Percentiles rank a stretch among this genome's conserved stretches.
phyloP scores from a whole-genome alignment of 2,113 vertebrate species.

The Ophthalmolycus amberensis region DNA sequence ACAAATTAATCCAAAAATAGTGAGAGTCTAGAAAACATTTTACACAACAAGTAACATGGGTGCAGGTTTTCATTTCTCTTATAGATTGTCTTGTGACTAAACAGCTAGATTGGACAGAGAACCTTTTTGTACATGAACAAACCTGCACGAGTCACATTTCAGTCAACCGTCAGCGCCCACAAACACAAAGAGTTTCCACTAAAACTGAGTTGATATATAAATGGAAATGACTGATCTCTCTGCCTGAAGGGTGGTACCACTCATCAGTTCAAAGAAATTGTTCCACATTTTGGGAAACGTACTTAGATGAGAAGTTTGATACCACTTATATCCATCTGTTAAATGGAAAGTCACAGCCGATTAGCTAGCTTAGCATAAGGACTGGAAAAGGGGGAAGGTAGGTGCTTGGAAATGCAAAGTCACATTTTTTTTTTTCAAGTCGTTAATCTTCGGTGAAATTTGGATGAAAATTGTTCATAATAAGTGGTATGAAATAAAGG shows the following conservation, averaged over 20 bases:
- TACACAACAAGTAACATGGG: conserved; percentile 87
- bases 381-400: not conserved
- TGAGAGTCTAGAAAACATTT: conserved; percentile 87
- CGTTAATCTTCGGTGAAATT: not conserved
- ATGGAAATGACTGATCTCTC: conserved; percentile 28
- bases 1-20: conserved; percentile 92
- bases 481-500: not conserved
- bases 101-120: conserved; percentile 73
- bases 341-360: not conserved
- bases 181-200: conserved; percentile 3
- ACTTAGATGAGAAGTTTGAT: not conserved
- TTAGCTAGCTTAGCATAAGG: conserved; percentile 8
- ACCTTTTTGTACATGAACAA: conserved; percentile 68
- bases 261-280: not conserved
- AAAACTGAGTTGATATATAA: conserved; percentile 4
- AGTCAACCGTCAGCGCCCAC: conserved; percentile 58
- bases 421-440: not conserved
- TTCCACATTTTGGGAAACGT: not conserved
- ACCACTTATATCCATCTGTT: not conserved
- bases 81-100: conserved; percentile 82
- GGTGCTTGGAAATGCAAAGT: not conserved
- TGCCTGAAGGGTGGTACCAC: not conserved
- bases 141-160: conserved; percentile 58
- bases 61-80: conserved; percentile 76
- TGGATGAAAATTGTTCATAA: not conserved